Percentiles rank a stretch among this genome's conserved stretches.
These are phyloP conservation scores for Hippocampus kuda DNA, from an alignment of 2,797 vertebrate genomes.

Conservation along the genomic window DNA sequence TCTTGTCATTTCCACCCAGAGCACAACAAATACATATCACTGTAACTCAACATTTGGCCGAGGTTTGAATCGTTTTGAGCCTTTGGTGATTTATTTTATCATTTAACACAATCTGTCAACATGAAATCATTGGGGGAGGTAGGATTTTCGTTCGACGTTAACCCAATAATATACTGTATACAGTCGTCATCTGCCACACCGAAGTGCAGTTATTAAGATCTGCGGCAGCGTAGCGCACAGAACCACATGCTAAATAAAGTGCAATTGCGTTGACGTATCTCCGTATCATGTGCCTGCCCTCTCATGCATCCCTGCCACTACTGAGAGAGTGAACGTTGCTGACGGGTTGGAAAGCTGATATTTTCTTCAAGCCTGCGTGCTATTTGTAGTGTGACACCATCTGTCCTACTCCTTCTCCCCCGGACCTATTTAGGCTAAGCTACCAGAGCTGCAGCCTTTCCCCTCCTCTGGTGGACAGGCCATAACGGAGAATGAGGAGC, in stretches of 20 bases:
- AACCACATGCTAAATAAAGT: not conserved
- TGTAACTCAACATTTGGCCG: too few species aligned
- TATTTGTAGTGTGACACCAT: conserved; percentile 65
- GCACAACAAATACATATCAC: too few species aligned
- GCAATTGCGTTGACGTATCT: conserved; percentile 12
- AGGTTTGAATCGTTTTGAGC: too few species aligned
- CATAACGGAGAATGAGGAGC: conserved; percentile 93
- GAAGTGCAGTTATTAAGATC: not conserved
- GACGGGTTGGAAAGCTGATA: conserved; percentile 56
- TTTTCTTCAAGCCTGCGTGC: conserved; percentile 44
- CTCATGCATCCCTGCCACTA: conserved; percentile 13
- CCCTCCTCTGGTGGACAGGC: conserved; percentile 83
- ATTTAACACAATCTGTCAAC: too few species aligned
- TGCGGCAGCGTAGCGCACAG: not conserved
- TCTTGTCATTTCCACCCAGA: too few species aligned
- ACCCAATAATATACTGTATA: too few species aligned
- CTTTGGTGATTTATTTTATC: too few species aligned
- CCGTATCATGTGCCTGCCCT: conserved; percentile 16
- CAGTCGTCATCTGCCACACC: not conserved
- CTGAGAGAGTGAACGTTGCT: conserved; percentile 27
- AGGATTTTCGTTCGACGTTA: too few species aligned
- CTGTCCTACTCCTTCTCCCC: conserved; percentile 47
- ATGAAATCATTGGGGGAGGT: not conserved
- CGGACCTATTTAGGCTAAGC: conserved; percentile 82
- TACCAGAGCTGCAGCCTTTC: conserved; percentile 95